Percentiles rank a stretch among this genome's conserved stretches.
Conservation (phyloP, 1,140 invertebrate genomes). For the Heliconius congener region DNA sequence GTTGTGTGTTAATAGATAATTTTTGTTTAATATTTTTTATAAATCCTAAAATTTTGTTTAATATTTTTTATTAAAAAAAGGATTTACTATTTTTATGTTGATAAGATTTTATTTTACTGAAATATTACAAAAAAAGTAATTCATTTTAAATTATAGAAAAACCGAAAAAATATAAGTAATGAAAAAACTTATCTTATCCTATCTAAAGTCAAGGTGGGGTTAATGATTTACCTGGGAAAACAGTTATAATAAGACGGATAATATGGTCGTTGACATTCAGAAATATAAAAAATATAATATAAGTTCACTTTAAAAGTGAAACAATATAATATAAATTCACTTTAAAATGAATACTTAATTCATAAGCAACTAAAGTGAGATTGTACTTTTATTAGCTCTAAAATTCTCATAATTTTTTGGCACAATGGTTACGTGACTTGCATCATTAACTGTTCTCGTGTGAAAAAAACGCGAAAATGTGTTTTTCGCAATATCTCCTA, state of each 20-base stretch:
- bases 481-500: not conserved
- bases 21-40: too few species aligned
- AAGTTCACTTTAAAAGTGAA: constrained; percentile 3
- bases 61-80: too few species aligned
- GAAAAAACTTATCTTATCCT: not conserved
- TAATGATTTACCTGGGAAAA: constrained; percentile 3
- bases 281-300: not conserved
- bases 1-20: not conserved
- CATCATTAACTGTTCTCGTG: constrained; percentile 10
- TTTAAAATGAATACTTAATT: constrained; percentile 15
- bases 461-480: constrained; percentile 19
- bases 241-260: not conserved
- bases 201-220: not conserved
- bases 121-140: too few species aligned
- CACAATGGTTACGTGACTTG: constrained; percentile 21
- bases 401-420: constrained; percentile 16
- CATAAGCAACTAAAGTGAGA: constrained; percentile 4
- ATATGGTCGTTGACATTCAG: not conserved
- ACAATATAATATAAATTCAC: not conserved
- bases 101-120: too few species aligned
- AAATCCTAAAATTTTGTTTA: too few species aligned
- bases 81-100: too few species aligned
- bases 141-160: too few species aligned
- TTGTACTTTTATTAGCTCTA: constrained; percentile 11
- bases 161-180: not conserved